Evolutionary conservation across 2,797 vertebrate genomes (phyloP).

Genomic region (Momotus momota): DNA sequence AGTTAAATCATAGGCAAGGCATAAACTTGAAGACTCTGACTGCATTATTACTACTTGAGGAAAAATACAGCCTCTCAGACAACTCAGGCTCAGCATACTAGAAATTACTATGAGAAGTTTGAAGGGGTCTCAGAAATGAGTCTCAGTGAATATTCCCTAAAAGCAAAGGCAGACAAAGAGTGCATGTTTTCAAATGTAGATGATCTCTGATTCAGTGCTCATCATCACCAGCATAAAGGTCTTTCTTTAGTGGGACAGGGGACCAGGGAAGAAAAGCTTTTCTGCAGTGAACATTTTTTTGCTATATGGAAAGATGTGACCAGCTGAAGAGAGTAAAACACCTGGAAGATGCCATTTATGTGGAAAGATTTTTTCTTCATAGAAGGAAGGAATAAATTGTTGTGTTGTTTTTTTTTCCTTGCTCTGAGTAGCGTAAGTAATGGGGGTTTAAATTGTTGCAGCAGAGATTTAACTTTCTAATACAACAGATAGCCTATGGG

Average conservation of each 20-base stretch:
- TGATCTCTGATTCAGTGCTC: neutral
- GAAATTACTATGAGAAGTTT: neutral
- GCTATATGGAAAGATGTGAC: neutral
- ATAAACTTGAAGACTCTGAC: neutral
- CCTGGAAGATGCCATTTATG: neutral
- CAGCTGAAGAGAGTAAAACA: neutral
- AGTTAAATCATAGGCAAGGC: neutral
- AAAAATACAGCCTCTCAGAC: neutral
- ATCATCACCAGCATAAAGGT: neutral
- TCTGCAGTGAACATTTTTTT: neutral
- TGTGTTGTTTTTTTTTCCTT: fast-evolving
- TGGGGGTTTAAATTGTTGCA: neutral
- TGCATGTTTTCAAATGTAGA: neutral
- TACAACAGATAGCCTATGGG: neutral
- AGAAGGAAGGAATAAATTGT: neutral
- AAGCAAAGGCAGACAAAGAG: neutral
- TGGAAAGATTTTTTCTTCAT: neutral
- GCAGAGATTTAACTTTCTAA: neutral
- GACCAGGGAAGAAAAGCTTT: neutral
- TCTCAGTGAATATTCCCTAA: neutral
- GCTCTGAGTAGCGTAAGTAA: neutral
- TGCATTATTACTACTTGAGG: neutral
- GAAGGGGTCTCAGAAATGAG: neutral
- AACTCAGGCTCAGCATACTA: neutral
- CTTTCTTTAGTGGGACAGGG: neutral